These are phyloP conservation scores for Gavia stellata DNA, from an alignment of 2,113 vertebrate genomes.

Conservation along the genomic window DNA sequence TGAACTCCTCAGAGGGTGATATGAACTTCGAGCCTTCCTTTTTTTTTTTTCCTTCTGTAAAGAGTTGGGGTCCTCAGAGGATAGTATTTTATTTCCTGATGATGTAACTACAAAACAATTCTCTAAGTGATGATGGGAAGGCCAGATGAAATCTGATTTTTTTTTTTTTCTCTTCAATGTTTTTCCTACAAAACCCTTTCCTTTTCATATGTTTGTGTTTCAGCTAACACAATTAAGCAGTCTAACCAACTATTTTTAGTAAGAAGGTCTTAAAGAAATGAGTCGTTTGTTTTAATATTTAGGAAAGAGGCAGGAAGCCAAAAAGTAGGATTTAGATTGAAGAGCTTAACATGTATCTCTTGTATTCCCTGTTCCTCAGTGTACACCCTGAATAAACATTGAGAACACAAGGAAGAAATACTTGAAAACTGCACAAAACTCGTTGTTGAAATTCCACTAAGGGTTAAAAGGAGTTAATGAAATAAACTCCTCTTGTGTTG, in stretches of 20 bases:
- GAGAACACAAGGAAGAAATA: background rate
- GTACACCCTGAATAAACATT: background rate
- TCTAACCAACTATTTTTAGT: conserved; percentile 47
- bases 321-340: conserved; percentile 25
- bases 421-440: background rate
- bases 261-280: conserved; percentile 45
- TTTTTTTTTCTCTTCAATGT: conserved; percentile 4
- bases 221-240: conserved; percentile 60
- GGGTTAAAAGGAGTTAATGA: conserved; percentile 3
- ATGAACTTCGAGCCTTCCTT: conserved; percentile 38
- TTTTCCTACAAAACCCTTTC: conserved; percentile 64
- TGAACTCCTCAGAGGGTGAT: conserved; percentile 6
- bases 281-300: conserved; percentile 31
- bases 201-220: conserved; percentile 50
- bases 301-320: conserved; percentile 8
- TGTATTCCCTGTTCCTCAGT: background rate
- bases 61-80: conserved; percentile 72
- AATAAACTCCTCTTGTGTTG: background rate
- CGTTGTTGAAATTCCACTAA: background rate
- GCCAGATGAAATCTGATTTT: conserved; percentile 76
- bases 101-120: conserved; percentile 85
- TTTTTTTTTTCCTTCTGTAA: conserved; percentile 48
- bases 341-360: conserved; percentile 1
- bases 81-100: conserved; percentile 81
- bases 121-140: conserved; percentile 80